Percentiles rank a stretch among this genome's conserved stretches.
Evolutionary conservation across 2,888 invertebrate species (phyloP).

Genomic region (Amaurobius ferox): DNA sequence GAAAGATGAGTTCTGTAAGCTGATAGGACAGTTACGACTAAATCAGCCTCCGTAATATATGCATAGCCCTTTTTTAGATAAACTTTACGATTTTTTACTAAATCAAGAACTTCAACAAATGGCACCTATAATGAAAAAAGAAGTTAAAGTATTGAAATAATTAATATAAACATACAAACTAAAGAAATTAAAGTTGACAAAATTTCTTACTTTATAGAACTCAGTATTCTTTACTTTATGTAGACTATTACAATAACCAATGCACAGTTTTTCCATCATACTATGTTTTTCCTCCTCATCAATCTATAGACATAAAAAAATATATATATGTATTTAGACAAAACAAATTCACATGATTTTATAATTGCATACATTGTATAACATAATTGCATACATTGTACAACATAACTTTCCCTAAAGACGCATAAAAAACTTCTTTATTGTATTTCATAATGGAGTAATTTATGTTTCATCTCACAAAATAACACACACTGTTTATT

Average conservation of each 20-base stretch:
- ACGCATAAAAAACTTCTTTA: too few relatives aligned
- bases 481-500: too few relatives aligned
- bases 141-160: not conserved
- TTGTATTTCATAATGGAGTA: too few relatives aligned
- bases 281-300: conserved; percentile 83
- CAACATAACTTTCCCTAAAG: too few relatives aligned
- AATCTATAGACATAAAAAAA: conserved; percentile 29
- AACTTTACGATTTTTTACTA: conserved; percentile 87
- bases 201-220: conserved; percentile 42
- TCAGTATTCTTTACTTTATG: conserved; percentile 36
- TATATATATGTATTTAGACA: not conserved
- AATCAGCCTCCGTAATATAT: conserved; percentile 89
- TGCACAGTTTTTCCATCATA: conserved; percentile 82
- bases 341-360: too few relatives aligned
- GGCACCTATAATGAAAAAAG: conserved; percentile 82
- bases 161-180: not conserved
- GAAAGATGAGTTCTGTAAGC: conserved; percentile 85
- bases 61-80: conserved; percentile 89
- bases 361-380: too few relatives aligned
- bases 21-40: conserved; percentile 88
- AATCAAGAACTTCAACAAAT: conserved; percentile 90
- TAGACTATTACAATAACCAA: conserved; percentile 81
- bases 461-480: too few relatives aligned
- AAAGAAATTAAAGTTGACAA: not conserved
- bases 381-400: too few relatives aligned